Conservation (phyloP, 2,113 vertebrate species). For the Caracal caracal region DNA sequence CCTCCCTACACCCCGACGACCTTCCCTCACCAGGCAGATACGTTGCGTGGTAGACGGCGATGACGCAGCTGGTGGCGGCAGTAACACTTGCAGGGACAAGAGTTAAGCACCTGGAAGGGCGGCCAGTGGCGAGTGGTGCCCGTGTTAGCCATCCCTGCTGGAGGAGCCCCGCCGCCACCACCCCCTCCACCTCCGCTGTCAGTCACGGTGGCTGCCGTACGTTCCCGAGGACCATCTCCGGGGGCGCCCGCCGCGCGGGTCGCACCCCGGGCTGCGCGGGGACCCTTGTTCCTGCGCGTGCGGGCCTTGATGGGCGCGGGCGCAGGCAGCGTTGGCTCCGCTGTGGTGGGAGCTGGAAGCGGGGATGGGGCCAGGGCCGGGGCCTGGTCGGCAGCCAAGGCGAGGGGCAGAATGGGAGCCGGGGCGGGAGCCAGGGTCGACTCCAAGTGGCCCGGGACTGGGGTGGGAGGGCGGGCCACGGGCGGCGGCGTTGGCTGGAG, state of each 20-base stretch:
- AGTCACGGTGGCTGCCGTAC: neutral
- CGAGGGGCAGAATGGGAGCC: neutral
- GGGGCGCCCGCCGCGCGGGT: conserved; percentile 8
- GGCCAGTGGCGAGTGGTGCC: conserved; percentile 74
- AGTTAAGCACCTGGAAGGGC: conserved; percentile 82
- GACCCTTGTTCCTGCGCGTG: conserved; percentile 62
- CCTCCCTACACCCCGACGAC: neutral
- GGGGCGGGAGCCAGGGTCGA: neutral
- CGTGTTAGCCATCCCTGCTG: neutral
- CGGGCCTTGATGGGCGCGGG: conserved; percentile 51
- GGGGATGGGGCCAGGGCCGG: neutral
- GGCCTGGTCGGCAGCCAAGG: neutral
- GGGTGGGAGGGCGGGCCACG: neutral
- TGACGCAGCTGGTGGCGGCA: conserved; percentile 78
- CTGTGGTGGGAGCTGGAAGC: neutral
- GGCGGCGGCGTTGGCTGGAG: neutral
- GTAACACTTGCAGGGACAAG: conserved; percentile 81
- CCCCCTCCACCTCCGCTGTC: neutral
- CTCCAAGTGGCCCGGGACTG: neutral
- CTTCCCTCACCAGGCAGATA: conserved; percentile 82
- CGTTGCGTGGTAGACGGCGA: conserved; percentile 79
- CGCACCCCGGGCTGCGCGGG: neutral
- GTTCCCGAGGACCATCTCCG: neutral
- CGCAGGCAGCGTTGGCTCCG: neutral
- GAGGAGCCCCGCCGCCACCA: neutral